Conservation (phyloP, 2,113 vertebrate genomes). For the Malurus cyaneus region DNA sequence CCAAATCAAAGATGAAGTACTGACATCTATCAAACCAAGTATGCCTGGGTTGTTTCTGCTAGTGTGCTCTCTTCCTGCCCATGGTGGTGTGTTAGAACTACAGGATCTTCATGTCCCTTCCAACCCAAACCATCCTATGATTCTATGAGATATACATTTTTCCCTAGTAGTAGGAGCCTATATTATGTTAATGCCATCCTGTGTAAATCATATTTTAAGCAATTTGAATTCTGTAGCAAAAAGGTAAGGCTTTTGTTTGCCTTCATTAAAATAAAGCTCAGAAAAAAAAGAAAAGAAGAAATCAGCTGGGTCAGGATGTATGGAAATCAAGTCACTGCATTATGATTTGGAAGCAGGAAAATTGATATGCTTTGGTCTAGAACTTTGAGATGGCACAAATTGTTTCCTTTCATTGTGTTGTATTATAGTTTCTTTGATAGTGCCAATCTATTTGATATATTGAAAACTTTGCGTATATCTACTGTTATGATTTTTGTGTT, state of each 20-base stretch:
- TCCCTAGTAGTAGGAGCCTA: background rate
- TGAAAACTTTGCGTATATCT: background rate
- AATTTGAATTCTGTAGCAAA: background rate
- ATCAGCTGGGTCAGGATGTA: background rate
- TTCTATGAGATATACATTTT: background rate
- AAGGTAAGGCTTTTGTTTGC: background rate
- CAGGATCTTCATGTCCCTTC: background rate
- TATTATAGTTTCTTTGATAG: background rate
- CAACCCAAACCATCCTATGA: background rate
- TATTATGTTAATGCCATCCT: background rate
- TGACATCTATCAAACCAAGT: background rate
- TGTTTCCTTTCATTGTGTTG: background rate
- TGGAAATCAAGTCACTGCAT: background rate
- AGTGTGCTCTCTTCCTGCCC: background rate
- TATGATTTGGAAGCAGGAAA: background rate
- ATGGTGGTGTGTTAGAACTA: background rate
- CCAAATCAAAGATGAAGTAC: background rate
- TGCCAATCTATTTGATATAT: background rate
- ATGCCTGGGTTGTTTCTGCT: background rate
- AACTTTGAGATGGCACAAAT: background rate
- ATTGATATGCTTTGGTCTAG: background rate
- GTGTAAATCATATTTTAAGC: background rate
- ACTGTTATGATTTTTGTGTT: background rate
- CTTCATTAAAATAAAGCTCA: background rate
- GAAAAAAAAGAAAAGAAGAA: background rate